A percentile compares a stretch with the other conserved stretches of the same genome.
Conservation (phyloP, 2,797 vertebrate species). For the Etheostoma nigrum region DNA sequence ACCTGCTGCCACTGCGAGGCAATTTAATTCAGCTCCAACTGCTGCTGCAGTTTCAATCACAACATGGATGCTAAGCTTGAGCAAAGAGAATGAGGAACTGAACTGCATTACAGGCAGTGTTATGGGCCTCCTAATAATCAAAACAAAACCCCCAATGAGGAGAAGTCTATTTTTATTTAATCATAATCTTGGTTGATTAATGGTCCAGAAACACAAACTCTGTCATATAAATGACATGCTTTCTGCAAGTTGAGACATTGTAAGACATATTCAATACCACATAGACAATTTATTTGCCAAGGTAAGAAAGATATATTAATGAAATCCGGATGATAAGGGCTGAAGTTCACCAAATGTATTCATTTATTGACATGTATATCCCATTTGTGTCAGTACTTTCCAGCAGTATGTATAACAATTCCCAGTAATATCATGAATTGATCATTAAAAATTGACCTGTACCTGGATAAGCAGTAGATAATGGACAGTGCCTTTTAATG, state of each 20-base stretch:
- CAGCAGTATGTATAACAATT: neutral
- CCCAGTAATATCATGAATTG: neutral
- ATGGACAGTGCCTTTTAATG: neutral
- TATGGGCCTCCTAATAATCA: neutral
- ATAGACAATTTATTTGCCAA: neutral
- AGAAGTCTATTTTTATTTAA: neutral
- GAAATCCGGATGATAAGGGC: neutral
- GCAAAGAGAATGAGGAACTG: slow-evolving; percentile 14
- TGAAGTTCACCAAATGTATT: neutral
- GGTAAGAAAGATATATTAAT: neutral
- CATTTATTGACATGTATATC: neutral
- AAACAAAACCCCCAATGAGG: neutral
- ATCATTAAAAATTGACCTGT: neutral
- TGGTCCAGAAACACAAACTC: neutral
- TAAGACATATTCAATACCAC: neutral
- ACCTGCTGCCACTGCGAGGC: slow-evolving; percentile 45
- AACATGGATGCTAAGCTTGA: slow-evolving; percentile 50
- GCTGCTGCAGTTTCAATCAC: slow-evolving; percentile 49
- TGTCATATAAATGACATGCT: neutral
- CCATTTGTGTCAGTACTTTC: neutral
- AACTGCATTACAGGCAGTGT: neutral
- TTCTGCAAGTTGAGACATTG: neutral
- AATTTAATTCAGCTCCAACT: slow-evolving; percentile 60
- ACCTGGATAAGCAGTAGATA: neutral
- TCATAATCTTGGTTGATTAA: slow-evolving; percentile 3